Conservation (phyloP, 1,140 invertebrate species). For the Solenopsis invicta region DNA sequence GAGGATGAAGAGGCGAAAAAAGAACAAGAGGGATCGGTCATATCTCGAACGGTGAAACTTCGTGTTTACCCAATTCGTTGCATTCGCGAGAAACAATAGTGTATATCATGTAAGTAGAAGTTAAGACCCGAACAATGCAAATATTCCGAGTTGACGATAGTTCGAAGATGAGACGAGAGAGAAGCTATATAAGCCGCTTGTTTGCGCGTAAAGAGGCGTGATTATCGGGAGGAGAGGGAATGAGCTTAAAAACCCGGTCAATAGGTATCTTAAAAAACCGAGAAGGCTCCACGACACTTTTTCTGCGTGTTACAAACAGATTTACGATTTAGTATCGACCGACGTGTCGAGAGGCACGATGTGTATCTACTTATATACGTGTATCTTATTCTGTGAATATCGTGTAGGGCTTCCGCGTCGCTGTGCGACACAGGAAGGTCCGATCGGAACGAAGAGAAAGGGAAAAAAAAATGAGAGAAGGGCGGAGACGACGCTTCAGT, state of each 20-base stretch:
- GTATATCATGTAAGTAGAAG: slow-evolving; percentile 72
- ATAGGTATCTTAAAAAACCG: slow-evolving; percentile 59
- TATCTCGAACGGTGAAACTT: slow-evolving; percentile 67
- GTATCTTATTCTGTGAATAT: slow-evolving; percentile 80
- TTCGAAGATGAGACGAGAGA: slow-evolving; percentile 41
- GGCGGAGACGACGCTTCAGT: slow-evolving; percentile 65
- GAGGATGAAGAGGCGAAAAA: neutral
- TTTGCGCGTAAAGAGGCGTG: slow-evolving; percentile 29
- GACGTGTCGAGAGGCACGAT: slow-evolving; percentile 70
- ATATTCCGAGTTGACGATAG: slow-evolving; percentile 66
- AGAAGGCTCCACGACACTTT: slow-evolving; percentile 67
- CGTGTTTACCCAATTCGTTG: slow-evolving; percentile 76
- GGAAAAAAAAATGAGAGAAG: neutral
- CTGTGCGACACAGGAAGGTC: slow-evolving; percentile 77
- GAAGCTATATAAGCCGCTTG: slow-evolving; percentile 28
- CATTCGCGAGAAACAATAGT: slow-evolving; percentile 75
- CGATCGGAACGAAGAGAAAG: slow-evolving; percentile 38
- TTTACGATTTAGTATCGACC: slow-evolving; percentile 71
- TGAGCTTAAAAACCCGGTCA: slow-evolving; percentile 66
- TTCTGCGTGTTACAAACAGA: slow-evolving; percentile 72
- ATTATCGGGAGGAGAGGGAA: slow-evolving; percentile 49
- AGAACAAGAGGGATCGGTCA: slow-evolving; percentile 32
- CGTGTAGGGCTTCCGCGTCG: slow-evolving; percentile 73
- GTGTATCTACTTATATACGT: slow-evolving; percentile 76
- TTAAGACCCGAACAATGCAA: slow-evolving; percentile 76